Evolutionary conservation across 2,888 invertebrate genomes (phyloP), one percentile per base, ranked within the genome.

Genomic region (Galerucella pusilla): DNA sequence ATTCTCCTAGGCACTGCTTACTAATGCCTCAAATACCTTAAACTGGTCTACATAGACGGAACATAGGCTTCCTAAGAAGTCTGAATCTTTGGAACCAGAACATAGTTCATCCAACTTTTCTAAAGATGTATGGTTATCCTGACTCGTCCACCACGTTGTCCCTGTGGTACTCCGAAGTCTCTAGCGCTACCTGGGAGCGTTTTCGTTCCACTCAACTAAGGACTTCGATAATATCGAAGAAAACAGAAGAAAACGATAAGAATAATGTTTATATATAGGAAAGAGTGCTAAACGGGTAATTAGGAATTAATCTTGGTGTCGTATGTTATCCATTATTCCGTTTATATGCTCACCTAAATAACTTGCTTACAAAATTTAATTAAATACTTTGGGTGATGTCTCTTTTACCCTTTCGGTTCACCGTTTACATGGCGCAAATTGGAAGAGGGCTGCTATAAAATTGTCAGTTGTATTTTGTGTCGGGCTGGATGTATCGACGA

Each of bases 291-390:
- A 71, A 66, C 57, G 42, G 52, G 45, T 59, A 65, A 71, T 64
- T 71, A 45, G 57, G 42, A 59, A 71, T 46, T 71, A 54, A 71
- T 71, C 64, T 20, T 16, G 49, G 70, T 64, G 54, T 63, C 52
- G 46, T 71, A 71, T 71, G 65, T 71, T 71, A 71, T 71, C 59
- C 65, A 59, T 59, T 54, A 71, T 66, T 59, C 46, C 65, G 59
- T 66, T 71, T 71, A 65, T 59, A n/a, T n/a, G 54, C 52, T 66
- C 49, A 45, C 71, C 45, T 45, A 45, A 71, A 66, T 71, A 66
- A 71, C 25, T 59, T 28, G 59, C 66, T 66, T 71, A 16, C 59
- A 65, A 28, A 71, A 71, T 71, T 71, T 71, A 71, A 71, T 71
- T 71, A 71, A 71, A 66, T 63, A 69, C 61, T 63, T 61, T 9